phyloP scores from a whole-genome alignment of 2,797 vertebrate genomes.

The Pitangus sulphuratus region DNA sequence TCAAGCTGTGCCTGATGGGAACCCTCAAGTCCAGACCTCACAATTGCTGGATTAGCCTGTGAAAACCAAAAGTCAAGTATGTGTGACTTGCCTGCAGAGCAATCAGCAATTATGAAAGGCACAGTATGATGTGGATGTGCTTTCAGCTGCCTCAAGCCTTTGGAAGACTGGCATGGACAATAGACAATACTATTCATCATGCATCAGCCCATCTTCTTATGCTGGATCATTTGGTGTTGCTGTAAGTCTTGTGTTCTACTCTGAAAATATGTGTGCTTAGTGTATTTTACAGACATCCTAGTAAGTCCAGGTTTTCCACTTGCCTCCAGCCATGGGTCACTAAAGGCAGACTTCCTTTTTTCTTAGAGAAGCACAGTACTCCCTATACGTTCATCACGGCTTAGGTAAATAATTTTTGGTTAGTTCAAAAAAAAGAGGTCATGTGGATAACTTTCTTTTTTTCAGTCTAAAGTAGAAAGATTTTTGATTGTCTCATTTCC shows the following conservation, averaged over 20 bases:
- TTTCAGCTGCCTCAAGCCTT: not conserved
- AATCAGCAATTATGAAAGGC: not conserved
- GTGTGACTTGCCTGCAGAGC: not conserved
- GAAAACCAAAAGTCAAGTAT: not conserved
- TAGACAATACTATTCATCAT: no score
- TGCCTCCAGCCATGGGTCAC: not conserved
- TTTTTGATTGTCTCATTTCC: not conserved
- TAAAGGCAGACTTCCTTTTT: not conserved
- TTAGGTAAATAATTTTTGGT: not conserved
- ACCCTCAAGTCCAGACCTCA: not conserved
- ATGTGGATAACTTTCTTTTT: not conserved
- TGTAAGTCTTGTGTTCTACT: not conserved
- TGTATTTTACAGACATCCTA: not conserved
- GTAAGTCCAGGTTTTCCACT: not conserved
- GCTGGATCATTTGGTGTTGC: not conserved
- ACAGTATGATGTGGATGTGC: not conserved
- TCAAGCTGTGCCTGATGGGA: not conserved
- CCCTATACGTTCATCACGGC: not conserved
- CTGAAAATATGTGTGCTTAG: not conserved
- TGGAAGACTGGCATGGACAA: not conserved
- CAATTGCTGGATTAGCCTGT: not conserved
- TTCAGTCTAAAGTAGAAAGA: not conserved
- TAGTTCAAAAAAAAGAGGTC: not conserved
- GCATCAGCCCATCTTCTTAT: not conserved
- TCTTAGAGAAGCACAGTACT: not conserved